Percentiles rank a stretch among this genome's conserved stretches.
Conservation (phyloP, 2,888 invertebrate genomes). For the Chymomyza amoena region DNA sequence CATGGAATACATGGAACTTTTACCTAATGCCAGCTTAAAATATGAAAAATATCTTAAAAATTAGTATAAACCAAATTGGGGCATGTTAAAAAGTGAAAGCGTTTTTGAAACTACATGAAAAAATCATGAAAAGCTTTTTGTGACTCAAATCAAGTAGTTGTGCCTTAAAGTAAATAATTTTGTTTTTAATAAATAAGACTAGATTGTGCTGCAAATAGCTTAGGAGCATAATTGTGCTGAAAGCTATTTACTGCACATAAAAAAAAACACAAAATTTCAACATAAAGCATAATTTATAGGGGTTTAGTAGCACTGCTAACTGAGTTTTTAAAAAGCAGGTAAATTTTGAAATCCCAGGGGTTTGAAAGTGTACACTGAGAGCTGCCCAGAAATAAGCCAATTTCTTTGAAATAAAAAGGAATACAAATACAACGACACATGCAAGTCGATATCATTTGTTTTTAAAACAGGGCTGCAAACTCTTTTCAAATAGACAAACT, state of each 20-base stretch:
- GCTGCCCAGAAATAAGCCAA: neutral
- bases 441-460: neutral
- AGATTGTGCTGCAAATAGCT: conserved; percentile 12
- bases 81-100: neutral
- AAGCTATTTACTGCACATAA: neutral
- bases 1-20: neutral
- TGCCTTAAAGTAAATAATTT: conserved; percentile 19
- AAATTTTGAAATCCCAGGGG: neutral
- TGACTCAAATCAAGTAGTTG: conserved; percentile 60
- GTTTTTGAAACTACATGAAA: neutral
- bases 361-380: neutral
- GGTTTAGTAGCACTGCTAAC: neutral
- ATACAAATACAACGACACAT: neutral
- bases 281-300: neutral
- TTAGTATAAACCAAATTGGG: neutral
- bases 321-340: neutral
- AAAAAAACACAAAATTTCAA: neutral
- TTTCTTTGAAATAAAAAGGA: neutral
- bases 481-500: neutral
- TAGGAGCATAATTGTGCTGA: neutral
- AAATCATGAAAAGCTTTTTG: neutral
- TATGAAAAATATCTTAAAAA: neutral
- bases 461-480: neutral
- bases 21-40: neutral
- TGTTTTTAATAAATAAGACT: conserved; percentile 6